These are phyloP conservation scores for Drosophila pruinosa DNA, from an alignment of 1,140 invertebrate genomes.

Conservation along the genomic window DNA sequence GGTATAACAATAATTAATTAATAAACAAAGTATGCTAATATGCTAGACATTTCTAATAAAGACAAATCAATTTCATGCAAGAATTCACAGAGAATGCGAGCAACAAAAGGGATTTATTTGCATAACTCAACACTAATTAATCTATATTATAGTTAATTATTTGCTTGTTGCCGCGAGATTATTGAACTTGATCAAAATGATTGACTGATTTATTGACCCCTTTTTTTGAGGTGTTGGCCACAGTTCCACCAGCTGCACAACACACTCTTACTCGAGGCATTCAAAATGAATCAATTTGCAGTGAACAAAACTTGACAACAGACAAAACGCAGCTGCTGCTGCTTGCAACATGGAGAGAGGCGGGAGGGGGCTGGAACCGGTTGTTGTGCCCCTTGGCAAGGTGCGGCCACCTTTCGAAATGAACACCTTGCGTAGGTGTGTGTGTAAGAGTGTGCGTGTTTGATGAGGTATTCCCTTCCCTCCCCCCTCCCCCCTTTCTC, in stretches of 20 bases:
- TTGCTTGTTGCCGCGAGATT: conserved; percentile 3
- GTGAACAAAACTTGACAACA: conserved; percentile 9
- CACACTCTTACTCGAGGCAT: conserved; percentile 23
- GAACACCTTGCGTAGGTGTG: conserved; percentile 50
- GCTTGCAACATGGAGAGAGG: neutral
- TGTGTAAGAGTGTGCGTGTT: conserved; percentile 20
- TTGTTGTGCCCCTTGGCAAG: conserved; percentile 23
- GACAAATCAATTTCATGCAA: neutral
- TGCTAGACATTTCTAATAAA: too few species aligned
- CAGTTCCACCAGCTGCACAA: conserved; percentile 7
- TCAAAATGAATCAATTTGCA: conserved; percentile 43
- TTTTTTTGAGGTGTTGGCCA: conserved; percentile 13
- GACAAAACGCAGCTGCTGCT: conserved; percentile 30
- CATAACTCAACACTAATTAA: neutral
- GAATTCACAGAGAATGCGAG: neutral
- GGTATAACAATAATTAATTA: too few species aligned
- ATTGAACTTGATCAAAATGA: conserved; percentile 19
- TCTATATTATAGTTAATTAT: neutral
- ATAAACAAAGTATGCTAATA: too few species aligned
- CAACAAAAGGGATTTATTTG: neutral
- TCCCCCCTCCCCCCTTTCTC: neutral
- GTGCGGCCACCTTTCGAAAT: conserved; percentile 47
- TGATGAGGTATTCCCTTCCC: conserved; percentile 7
- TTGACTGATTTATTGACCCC: conserved; percentile 21
- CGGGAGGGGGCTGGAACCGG: conserved; percentile 24